Percentiles rank a stretch among this genome's conserved stretches.
phyloP scores from a whole-genome alignment of 2,797 vertebrate species.

The Sebastes kiyomatsui region DNA sequence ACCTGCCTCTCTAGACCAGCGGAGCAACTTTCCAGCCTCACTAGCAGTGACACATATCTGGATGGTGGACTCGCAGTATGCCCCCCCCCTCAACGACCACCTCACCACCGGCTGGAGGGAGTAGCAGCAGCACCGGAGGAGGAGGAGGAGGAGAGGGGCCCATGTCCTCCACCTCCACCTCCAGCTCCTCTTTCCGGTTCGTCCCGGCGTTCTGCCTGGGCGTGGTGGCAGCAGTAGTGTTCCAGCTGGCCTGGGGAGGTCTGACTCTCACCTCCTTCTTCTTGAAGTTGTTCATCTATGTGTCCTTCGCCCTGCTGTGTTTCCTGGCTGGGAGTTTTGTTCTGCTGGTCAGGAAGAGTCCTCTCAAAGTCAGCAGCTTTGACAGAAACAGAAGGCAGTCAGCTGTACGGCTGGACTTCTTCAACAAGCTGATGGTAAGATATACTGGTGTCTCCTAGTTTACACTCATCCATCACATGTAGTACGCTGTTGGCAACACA shows the following conservation, averaged over 20 bases:
- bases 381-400: slow-evolving; percentile 65
- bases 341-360: slow-evolving; percentile 80
- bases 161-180: slow-evolving; percentile 65
- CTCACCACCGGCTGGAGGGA: slow-evolving; percentile 57
- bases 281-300: slow-evolving; percentile 84
- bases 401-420: slow-evolving; percentile 68
- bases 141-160: slow-evolving; percentile 56
- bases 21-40: slow-evolving; percentile 39
- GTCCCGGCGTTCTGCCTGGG: slow-evolving; percentile 79
- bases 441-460: not conserved
- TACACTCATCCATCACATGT: not conserved
- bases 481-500: not conserved
- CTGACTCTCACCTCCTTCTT: slow-evolving; percentile 82
- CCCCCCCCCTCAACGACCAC: slow-evolving; percentile 68
- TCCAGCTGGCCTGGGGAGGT: slow-evolving; percentile 82
- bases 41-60: slow-evolving; percentile 64
- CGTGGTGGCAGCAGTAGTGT: slow-evolving; percentile 77
- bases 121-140: slow-evolving; percentile 39
- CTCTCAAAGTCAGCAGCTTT: slow-evolving; percentile 79
- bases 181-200: slow-evolving; percentile 70
- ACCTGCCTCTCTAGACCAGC: slow-evolving; percentile 24
- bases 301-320: slow-evolving; percentile 82
- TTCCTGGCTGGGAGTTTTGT: slow-evolving; percentile 82
- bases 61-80: slow-evolving; percentile 80
- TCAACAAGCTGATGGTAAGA: slow-evolving; percentile 83